Evolutionary conservation across 2,888 invertebrate species (phyloP).

Genomic region (Artemia sinica): DNA sequence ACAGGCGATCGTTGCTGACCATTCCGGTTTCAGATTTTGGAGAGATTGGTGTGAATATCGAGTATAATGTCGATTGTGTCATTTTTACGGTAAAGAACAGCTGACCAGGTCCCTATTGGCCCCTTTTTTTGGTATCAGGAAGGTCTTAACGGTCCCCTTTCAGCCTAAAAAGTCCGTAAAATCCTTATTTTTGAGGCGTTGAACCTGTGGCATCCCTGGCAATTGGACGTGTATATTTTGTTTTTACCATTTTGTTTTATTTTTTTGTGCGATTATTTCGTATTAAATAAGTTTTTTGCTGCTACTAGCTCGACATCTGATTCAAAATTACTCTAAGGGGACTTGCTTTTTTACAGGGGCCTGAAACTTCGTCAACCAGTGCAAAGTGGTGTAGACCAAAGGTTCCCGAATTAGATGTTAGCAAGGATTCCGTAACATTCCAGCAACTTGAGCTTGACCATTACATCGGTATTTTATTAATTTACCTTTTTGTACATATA

Average conservation of each 20-base stretch:
- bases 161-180: too few species aligned
- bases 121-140: too few species aligned
- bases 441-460: conserved; percentile 89
- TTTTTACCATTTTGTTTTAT: not conserved
- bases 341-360: conserved; percentile 37
- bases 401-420: conserved; percentile 46
- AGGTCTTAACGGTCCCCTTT: too few species aligned
- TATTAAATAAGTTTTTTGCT: not conserved
- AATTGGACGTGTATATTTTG: too few species aligned
- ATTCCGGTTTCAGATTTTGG: too few species aligned
- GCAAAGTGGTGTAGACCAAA: conserved; percentile 57
- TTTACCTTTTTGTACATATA: not conserved
- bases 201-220: too few species aligned
- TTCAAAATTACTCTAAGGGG: not conserved
- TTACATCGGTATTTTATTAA: conserved; percentile 43
- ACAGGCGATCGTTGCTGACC: too few species aligned
- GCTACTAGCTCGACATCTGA: not conserved
- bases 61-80: too few species aligned
- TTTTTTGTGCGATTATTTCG: not conserved
- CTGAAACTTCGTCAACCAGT: conserved; percentile 45
- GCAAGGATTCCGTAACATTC: conserved; percentile 52
- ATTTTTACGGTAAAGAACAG: too few species aligned
- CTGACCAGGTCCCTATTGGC: too few species aligned
- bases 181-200: too few species aligned
- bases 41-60: too few species aligned